Percentiles rank a stretch among this genome's conserved stretches.
These are phyloP conservation scores for Neoarius graeffei DNA, from an alignment of 2,113 vertebrate genomes.

Conservation along the genomic window DNA sequence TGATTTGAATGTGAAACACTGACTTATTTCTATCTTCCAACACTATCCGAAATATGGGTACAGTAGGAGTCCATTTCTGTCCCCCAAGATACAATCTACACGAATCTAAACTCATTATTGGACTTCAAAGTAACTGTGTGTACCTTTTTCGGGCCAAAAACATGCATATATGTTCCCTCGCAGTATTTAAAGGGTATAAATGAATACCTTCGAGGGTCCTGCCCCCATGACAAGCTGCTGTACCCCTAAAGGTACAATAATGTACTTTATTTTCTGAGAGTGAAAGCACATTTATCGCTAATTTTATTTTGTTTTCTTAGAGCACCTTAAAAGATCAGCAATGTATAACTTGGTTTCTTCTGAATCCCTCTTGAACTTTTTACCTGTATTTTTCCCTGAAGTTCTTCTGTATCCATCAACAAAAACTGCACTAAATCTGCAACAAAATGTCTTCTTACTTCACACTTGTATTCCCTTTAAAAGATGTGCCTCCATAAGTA, in stretches of 20 bases:
- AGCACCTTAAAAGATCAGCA: neutral
- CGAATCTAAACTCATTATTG: too few relatives aligned
- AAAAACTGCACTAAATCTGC: neutral
- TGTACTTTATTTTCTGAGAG: too few relatives aligned
- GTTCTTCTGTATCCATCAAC: neutral
- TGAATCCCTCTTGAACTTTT: neutral
- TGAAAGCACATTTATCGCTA: neutral
- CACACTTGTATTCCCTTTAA: conserved; percentile 28
- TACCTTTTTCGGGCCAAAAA: too few relatives aligned
- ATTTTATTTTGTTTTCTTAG: neutral
- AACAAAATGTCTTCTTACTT: conserved; percentile 13
- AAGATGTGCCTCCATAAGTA: conserved; percentile 4
- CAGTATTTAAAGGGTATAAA: too few relatives aligned
- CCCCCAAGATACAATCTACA: too few relatives aligned
- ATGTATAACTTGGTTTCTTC: neutral
- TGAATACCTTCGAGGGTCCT: too few relatives aligned
- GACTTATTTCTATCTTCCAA: neutral
- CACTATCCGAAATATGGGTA: too few relatives aligned
- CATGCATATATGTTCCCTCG: too few relatives aligned
- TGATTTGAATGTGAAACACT: neutral
- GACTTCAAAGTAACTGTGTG: too few relatives aligned
- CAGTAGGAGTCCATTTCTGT: too few relatives aligned
- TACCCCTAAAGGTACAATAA: too few relatives aligned
- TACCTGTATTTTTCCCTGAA: neutral
- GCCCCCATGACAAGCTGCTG: too few relatives aligned